Evolutionary conservation across 2,797 vertebrate species (phyloP), one percentile per base, ranked within the genome.

Genomic region (Chelidonichthys spinosus): DNA sequence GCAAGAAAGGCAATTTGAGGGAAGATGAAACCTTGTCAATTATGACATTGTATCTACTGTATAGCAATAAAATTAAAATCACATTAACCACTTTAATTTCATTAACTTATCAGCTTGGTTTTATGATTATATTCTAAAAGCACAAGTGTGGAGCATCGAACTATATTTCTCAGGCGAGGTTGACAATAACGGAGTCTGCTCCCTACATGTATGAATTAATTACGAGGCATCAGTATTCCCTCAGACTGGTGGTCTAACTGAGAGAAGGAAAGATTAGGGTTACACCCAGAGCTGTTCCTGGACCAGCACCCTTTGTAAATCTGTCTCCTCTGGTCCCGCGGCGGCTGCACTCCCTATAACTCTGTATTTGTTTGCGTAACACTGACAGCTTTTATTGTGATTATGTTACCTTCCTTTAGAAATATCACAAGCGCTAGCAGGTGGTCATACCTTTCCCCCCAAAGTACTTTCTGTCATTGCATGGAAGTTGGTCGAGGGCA

Each of bases 171-270:
- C 80, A 64, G 11, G 50, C 70, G 62, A 49, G 54, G 49, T 58
- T 69, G 71, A 71, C 69, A 76, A 56, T 72, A 71, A 78, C 68
- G 33, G 44, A 74, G 72, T 52, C 76, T 58, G 68, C 63, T 60
- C 63, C 59, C 66, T 78, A 68, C 76, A 67, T 79, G 76, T 65
- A 13, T 76, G 50, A 87, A 87, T 88, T 73, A 85, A 86, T 87
- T 86, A 82, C 58, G 67, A 11, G 1, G 49, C 67, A 68, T 74
- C 79, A 81, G 81, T 59, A 63, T 82, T 80, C 72, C 76, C 79
- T 74, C 35, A 58, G 79, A 72, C 64, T 84, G 17, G 0, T 70
- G 53, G 62, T 78, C 73, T 63, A 72, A 77, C 79, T 87, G 78
- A 75, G 52, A 58, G 63, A 78, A 61, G 67, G 59, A 75, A 49